phyloP scores from a whole-genome alignment of 1,140 invertebrate genomes.

The Mactra quadrangularis region DNA sequence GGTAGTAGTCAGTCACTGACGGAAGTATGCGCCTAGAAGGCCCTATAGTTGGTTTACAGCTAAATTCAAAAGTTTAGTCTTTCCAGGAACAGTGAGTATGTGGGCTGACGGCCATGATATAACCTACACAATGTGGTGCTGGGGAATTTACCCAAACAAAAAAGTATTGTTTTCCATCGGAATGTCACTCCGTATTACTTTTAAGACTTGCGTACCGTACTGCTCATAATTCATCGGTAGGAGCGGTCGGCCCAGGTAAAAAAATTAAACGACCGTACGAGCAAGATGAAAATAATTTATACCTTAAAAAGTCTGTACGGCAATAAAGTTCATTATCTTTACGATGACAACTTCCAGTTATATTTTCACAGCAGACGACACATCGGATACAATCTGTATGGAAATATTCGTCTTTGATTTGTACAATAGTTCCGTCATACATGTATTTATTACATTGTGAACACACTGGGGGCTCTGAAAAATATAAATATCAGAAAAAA shows the following conservation, averaged over 20 bases:
- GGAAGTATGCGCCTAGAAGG: no score
- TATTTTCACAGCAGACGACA: conserved; percentile 23
- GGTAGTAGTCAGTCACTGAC: no score
- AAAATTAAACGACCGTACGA: no score
- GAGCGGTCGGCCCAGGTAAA: neutral
- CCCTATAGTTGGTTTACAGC: no score
- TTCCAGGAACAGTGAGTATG: no score
- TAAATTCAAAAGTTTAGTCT: no score
- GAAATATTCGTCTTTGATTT: conserved; percentile 10
- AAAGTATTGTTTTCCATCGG: neutral
- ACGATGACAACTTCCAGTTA: conserved; percentile 39
- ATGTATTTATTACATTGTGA: no score
- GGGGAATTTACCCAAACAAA: neutral
- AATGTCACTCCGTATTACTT: neutral
- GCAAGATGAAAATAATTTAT: neutral
- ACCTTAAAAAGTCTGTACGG: conserved; percentile 45
- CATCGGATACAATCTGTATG: conserved; percentile 38
- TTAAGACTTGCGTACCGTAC: neutral
- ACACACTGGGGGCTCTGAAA: no score
- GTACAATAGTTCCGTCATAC: conserved; percentile 52
- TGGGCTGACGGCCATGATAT: neutral
- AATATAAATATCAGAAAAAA: no score
- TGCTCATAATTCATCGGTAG: neutral
- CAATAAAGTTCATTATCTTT: conserved; percentile 47
- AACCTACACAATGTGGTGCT: neutral